phyloP scores from a whole-genome alignment of 2,888 invertebrate species.

The Lithosia quadra region DNA sequence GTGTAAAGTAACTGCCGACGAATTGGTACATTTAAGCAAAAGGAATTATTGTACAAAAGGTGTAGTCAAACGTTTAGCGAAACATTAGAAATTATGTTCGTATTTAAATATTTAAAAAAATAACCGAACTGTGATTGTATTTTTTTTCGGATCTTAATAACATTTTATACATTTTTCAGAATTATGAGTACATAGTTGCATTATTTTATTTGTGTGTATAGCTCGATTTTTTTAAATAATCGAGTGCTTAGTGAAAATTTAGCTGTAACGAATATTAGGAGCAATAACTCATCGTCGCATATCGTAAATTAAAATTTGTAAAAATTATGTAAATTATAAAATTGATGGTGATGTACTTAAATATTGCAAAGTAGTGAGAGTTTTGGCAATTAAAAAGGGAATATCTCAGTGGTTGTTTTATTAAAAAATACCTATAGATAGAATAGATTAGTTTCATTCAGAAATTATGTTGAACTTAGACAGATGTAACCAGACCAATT shows the following conservation, averaged over 20 bases:
- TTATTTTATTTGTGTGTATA: slow-evolving; percentile 26
- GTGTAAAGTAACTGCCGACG: slow-evolving; percentile 30
- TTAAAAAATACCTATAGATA: slow-evolving; percentile 14
- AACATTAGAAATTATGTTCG: slow-evolving; percentile 20
- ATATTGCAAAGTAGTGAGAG: slow-evolving; percentile 73
- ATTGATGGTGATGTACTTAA: slow-evolving; percentile 60
- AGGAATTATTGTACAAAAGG: slow-evolving; percentile 52
- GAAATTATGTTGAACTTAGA: too few relatives aligned
- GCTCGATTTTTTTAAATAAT: slow-evolving; percentile 30
- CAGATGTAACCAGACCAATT: too few relatives aligned
- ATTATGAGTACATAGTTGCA: neutral
- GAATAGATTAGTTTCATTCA: too few relatives aligned
- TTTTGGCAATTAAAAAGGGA: slow-evolving; percentile 74
- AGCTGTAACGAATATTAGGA: slow-evolving; percentile 59
- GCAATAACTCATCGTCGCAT: slow-evolving; percentile 78
- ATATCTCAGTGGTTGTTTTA: slow-evolving; percentile 47
- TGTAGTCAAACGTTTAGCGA: slow-evolving; percentile 24
- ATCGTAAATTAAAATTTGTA: slow-evolving; percentile 73
- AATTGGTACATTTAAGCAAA: slow-evolving; percentile 38
- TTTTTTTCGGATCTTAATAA: slow-evolving; percentile 36
- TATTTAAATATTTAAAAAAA: slow-evolving; percentile 34
- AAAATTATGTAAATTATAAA: slow-evolving; percentile 55
- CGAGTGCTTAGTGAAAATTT: slow-evolving; percentile 47
- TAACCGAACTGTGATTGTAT: slow-evolving; percentile 53
- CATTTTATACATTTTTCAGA: slow-evolving; percentile 42